Base-by-base conservation (phyloP, 1,140 invertebrate genomes). In the Lithobius niger region DNA sequence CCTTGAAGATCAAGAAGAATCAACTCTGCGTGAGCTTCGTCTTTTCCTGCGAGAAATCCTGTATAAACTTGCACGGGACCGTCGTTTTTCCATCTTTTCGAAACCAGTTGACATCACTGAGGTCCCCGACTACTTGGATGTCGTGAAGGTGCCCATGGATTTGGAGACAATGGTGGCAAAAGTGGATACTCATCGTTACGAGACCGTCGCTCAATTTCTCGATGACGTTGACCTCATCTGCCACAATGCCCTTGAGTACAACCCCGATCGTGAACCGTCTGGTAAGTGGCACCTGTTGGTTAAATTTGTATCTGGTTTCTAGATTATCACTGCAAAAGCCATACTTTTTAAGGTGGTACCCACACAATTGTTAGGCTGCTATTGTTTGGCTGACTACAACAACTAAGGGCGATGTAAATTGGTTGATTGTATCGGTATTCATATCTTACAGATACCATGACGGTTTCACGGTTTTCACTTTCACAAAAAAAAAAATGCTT, bases 151-250 rank as follows among this genome's bases (percentile, higher is more conserved):
- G 60, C 88, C 88, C 0, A 93, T 96, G 88, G 88, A 93, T 66
- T 71, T 96, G 51, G 86, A 90, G 67, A 87, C 86, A 1, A 94
- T 95, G 85, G 92, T 94, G 88, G 82, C 81, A 0, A 94, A 93
- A 73, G 87, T 95, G 49, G 89, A 95, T 69, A 76, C 84, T 67
- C 85, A 90, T 66, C 76, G 79, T 59, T 95, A 96, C 67, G 77
- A 83, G 58, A 86, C 83, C 65, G 86, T 84, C n/a, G 77, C 82
- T 66, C 84, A 91, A 62, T 96, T 95, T 69, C 72, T 94, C 1
- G 76, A 79, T 54, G 90, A 95, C 68, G 82, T 95, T 57, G 82
- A 91, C 67, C 76, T 93, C 16, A 89, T 94, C 61, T 84, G 83
- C 64, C 75, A 78, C 21, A 96, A 96, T 73, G 90, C 90, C 10